Conservation (phyloP, 2,888 invertebrate species). For the Drosophila algonquin region DNA sequence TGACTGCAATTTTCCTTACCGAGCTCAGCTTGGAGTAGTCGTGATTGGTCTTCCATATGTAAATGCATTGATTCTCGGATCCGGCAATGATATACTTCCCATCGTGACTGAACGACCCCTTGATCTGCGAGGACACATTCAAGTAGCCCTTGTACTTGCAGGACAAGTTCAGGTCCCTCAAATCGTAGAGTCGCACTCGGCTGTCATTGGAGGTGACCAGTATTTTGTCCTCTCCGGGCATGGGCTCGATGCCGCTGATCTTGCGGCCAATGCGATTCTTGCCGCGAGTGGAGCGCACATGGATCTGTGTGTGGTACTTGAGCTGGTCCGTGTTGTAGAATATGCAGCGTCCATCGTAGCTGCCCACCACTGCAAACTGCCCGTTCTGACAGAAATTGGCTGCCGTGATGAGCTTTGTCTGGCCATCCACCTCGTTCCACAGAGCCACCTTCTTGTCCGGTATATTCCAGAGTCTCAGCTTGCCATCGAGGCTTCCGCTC, state of each 20-base stretch:
- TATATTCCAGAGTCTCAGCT: conserved; percentile 99
- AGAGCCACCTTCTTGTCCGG: conserved; percentile 99
- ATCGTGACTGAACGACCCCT: conserved; percentile 98
- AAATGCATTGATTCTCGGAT: conserved; percentile 98
- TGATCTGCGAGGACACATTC: conserved; percentile 98
- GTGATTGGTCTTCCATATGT: conserved; percentile 98
- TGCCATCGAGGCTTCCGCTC: conserved; percentile 98
- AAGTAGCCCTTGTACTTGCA: conserved; percentile 98
- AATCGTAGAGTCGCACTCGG: conserved; percentile 96
- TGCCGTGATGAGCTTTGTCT: conserved; percentile 96
- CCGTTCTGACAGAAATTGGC: conserved; percentile 99
- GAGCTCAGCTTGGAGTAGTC: conserved; percentile 98
- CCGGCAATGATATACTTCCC: conserved; percentile 99
- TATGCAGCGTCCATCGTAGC: conserved; percentile 98
- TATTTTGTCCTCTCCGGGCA: conserved; percentile 97
- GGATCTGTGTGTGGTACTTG: conserved; percentile 98
- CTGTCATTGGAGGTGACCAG: conserved; percentile 99
- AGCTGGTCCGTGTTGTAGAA: conserved; percentile 99
- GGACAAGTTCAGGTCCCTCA: conserved; percentile 95
- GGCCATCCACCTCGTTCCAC: conserved; percentile 98
- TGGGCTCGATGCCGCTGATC: conserved; percentile 98
- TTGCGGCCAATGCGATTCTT: conserved; percentile 97
- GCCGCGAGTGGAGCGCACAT: conserved; percentile 97
- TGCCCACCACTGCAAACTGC: conserved; percentile 98
- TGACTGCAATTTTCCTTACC: conserved; percentile 78